Base-by-base conservation (phyloP, 2,113 vertebrate genomes). In the Emberiza fucata region DNA sequence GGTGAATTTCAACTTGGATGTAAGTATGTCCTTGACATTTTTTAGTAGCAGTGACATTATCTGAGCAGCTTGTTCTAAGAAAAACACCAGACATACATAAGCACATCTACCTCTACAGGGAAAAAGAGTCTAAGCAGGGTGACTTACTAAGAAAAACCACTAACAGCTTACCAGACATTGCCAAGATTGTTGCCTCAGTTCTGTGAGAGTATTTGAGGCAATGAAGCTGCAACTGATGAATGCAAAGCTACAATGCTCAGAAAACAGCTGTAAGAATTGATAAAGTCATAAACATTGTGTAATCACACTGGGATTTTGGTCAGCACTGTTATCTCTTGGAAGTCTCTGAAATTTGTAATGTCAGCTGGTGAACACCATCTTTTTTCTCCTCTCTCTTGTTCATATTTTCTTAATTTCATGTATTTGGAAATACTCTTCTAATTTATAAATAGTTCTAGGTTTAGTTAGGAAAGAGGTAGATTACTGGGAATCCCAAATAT, bases 1-100 rank as follows among this genome's bases (percentile, higher is more conserved):
- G 75, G 51, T 48, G 51, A 75, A 60, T 88, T 92, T 92, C 33
- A 81, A 28, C 78, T 76, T 81, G 81, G 51, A 33, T 39, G 2
- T 88, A 94, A 94, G 44, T 78, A 66, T 59, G 92, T 64, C 91
- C 93, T 96, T 92, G 90, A 94, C 80, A 90, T 88, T 96, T 91
- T 91, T 86, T 70, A 68, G 79, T 57, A 64, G 47, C 72, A 56
- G 25, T 75, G 93, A 90, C 82, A 86, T 95, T 86, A 83, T 61
- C 63, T 71, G 53, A 95, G 77, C 47, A 90, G 28, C 51, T 90
- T 88, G 47, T 66, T 94, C 68, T 40, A 44, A 70, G 35, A 64
- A 70, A 64, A 94, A 75, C 17, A 73, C 37, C 75, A 91, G 68
- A 47, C n/a, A 47, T 29, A 53, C 24, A 56, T 35, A 69, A 80